Conservation (phyloP, 2,888 invertebrate genomes). For the Cephus rjabovi region DNA sequence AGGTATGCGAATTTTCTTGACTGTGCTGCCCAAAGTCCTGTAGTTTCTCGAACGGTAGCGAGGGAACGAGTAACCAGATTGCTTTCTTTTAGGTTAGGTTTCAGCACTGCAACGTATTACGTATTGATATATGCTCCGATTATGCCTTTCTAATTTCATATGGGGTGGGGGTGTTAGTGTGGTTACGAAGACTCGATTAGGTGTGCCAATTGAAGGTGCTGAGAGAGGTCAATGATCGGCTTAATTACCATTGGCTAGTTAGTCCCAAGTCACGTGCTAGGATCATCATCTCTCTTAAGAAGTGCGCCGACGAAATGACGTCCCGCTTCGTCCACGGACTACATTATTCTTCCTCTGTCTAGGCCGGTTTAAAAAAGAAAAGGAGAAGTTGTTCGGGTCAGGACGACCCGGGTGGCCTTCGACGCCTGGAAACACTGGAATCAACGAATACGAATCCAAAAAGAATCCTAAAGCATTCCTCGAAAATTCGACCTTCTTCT, state of each 20-base stretch:
- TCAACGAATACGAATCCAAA: not conserved
- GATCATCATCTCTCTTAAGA: not conserved
- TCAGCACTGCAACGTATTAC: not conserved
- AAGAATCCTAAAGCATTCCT: not conserved
- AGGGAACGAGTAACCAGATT: too few species aligned
- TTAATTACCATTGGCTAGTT: not conserved
- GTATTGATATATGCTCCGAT: not conserved
- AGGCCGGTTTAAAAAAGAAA: not conserved
- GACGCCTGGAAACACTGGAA: not conserved
- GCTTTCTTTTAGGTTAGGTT: too few species aligned
- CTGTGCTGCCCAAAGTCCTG: too few species aligned
- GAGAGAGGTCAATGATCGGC: not conserved
- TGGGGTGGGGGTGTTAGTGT: not conserved
- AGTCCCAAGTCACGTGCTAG: not conserved
- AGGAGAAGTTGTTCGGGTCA: not conserved
- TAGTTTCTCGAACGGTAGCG: too few species aligned
- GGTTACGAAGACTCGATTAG: not conserved
- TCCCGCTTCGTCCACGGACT: not conserved
- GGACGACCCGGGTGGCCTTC: not conserved
- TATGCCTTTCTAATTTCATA: not conserved
- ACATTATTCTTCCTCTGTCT: not conserved
- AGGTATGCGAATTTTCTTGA: too few species aligned
- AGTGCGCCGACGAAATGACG: not conserved
- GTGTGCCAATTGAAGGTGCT: not conserved
- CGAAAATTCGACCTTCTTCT: not conserved